Evolutionary conservation across 2,797 vertebrate species (phyloP).

Genomic region (Austrolebias charrua): DNA sequence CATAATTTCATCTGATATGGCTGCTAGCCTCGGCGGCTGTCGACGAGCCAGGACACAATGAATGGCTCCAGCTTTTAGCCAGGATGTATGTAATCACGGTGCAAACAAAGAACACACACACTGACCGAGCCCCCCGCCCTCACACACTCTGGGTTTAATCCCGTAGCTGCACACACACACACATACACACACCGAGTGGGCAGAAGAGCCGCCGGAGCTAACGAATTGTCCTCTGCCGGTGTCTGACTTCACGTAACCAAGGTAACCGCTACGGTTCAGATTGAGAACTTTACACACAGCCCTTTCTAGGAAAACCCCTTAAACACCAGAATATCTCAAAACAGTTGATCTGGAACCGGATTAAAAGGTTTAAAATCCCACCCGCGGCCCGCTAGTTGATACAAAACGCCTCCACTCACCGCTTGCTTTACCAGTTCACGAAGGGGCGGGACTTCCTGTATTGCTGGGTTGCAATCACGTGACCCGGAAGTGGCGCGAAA

Average conservation of each 20-base stretch:
- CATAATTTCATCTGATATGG: neutral
- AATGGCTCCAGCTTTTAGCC: constrained; percentile 43
- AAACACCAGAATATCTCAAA: fast-evolving
- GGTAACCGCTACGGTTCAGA: neutral
- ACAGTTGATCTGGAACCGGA: neutral
- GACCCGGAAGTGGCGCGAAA: too few species aligned
- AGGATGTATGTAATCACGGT: constrained; percentile 31
- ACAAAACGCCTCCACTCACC: constrained; percentile 76
- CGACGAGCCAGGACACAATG: constrained; percentile 50
- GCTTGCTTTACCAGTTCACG: constrained; percentile 79
- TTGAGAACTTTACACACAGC: neutral
- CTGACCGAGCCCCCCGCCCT: neutral
- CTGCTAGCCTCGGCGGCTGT: constrained; percentile 1
- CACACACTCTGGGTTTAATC: constrained; percentile 55
- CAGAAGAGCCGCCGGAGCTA: constrained; percentile 46
- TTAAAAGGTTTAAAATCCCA: constrained; percentile 33
- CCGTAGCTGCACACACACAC: constrained; percentile 21
- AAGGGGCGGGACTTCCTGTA: constrained; percentile 80
- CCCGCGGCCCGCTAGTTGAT: constrained; percentile 51
- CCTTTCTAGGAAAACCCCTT: neutral
- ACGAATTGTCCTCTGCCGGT: constrained; percentile 63
- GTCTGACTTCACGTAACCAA: constrained; percentile 10
- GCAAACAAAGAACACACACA: constrained; percentile 25
- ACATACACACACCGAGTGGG: constrained; percentile 33
- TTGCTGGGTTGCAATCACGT: too few species aligned